Evolutionary conservation across 2,113 vertebrate species (phyloP).

Genomic region (Fulica atra): DNA sequence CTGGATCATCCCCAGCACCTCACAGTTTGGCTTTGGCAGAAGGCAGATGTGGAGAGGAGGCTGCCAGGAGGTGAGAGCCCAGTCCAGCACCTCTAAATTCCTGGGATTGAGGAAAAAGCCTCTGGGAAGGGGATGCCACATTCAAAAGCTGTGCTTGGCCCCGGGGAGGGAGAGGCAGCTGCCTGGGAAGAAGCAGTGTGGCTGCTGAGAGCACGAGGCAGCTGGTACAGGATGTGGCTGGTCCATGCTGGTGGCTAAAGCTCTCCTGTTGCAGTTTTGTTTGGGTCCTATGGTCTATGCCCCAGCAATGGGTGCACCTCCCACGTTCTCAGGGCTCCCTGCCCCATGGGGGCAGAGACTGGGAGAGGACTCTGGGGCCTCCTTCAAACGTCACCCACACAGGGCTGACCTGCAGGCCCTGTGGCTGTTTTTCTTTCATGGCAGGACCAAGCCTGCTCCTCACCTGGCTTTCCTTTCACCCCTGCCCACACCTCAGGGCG

Average conservation of each 20-base stretch:
- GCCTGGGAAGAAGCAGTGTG: neutral
- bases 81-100: rapidly evolving
- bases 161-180: neutral
- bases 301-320: rapidly evolving
- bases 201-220: neutral
- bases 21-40: rapidly evolving
- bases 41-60: neutral
- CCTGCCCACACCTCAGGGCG: too few relatives aligned
- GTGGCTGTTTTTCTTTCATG: neutral
- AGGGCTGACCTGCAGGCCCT: neutral
- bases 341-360: rapidly evolving
- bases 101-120: neutral
- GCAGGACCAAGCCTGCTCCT: neutral
- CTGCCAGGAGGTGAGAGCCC: neutral
- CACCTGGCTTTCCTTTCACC: neutral
- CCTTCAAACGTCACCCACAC: neutral
- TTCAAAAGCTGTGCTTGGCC: neutral
- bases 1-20: rapidly evolving
- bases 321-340: neutral
- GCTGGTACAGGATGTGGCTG: rapidly evolving
- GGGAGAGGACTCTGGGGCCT: neutral
- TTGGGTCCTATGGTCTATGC: neutral
- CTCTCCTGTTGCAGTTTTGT: neutral
- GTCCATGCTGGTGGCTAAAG: rapidly evolving
- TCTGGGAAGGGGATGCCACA: rapidly evolving